Conservation (phyloP, 2,113 vertebrate species). For the Ciconia boyciana region DNA sequence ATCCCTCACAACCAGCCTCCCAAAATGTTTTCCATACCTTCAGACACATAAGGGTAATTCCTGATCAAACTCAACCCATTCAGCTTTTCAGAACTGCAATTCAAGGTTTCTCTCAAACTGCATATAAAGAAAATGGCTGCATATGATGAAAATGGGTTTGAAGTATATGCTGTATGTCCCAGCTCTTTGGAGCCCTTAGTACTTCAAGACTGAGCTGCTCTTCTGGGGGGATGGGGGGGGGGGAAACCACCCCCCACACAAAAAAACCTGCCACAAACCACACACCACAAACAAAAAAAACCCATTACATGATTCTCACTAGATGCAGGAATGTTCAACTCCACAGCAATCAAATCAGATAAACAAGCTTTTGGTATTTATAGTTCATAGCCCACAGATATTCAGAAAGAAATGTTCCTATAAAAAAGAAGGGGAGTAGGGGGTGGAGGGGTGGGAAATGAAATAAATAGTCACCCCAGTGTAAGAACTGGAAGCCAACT, state of each 20-base stretch:
- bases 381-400: not conserved
- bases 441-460: no score
- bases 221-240: accelerated
- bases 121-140: not conserved
- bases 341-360: not conserved
- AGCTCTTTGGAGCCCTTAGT: not conserved
- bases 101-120: not conserved
- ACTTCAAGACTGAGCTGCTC: not conserved
- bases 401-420: not conserved
- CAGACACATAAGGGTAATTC: not conserved
- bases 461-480: not conserved
- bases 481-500: not conserved
- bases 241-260: no score
- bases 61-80: not conserved
- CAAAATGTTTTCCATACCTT: not conserved
- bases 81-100: not conserved
- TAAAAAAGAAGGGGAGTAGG: not conserved
- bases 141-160: not conserved
- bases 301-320: not conserved
- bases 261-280: not conserved
- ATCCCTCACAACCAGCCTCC: not conserved
- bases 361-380: not conserved
- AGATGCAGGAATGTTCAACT: not conserved
- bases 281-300: not conserved
- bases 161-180: not conserved